Evolutionary conservation across 2,797 vertebrate genomes (phyloP), one percentile per base, ranked within the genome.

Genomic region (Liparis tanakae): DNA sequence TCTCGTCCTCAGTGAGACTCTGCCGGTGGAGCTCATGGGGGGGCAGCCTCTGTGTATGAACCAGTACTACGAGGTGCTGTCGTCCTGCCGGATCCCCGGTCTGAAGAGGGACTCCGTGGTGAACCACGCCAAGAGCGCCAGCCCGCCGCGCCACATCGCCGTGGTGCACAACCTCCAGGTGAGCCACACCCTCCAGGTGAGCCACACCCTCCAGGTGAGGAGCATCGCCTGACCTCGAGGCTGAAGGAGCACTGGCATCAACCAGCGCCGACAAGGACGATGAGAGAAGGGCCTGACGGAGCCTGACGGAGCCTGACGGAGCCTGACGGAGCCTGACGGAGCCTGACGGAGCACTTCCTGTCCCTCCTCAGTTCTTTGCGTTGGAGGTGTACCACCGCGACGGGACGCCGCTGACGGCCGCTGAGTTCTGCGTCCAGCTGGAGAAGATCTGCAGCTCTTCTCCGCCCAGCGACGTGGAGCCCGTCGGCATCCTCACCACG

Each of bases 121-220:
- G 86, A 98, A 96, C 93, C 94, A 97, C 0, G 89, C 95, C 76
- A 93, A 84, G 83, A 92, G 90, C 79, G 95, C 96, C 70, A 96
- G 80, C 51, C 94, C 96, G 0, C 94, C 97, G 69, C 94, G 82
- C 25, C 96, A 99, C 78, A 96, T 99, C 87, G 96, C 95, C 0
- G 95, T 99, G 13, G 96, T 96, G 4, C 97, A 98, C 90, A 98
- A 99, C 88, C 95, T 94, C 87, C 97, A 99, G 95, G 98, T 98
- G 83, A 85, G 83, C n/a, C 97, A 98, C 90, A 98, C 99, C 88
- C 95, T 94, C 87, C 97, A 99, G 95, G 98, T 98, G 83, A 85
- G 83, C n/a, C 97, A 98, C 90, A 98, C 99, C 88, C 95, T 94
- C 87, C 97, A 99, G 95, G 98, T 98, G 83, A 85, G 83, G 17